A percentile compares a stretch with the other conserved stretches of the same genome.
phyloP scores from a whole-genome alignment of 2,888 invertebrate species.

The Drosophila macrospina region DNA sequence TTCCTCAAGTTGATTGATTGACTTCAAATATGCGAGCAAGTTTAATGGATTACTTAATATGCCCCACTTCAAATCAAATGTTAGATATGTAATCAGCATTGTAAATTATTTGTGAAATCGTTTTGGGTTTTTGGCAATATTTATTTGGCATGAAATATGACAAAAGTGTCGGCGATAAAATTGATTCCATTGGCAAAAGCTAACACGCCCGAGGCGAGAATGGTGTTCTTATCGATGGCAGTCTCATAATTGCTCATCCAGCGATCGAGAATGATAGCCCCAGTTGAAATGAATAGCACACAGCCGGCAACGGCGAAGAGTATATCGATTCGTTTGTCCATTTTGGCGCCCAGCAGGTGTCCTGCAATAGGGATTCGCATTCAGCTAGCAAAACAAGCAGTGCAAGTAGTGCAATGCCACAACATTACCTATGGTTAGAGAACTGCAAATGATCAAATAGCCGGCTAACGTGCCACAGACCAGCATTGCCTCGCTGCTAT shows the following conservation, averaged over 20 bases:
- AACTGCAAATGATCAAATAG: constrained; percentile 76
- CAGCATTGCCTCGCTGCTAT: constrained; percentile 80
- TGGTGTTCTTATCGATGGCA: constrained; percentile 63
- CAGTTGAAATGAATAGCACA: constrained; percentile 74
- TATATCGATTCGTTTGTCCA: constrained; percentile 78
- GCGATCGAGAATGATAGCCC: constrained; percentile 74
- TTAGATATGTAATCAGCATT: not conserved
- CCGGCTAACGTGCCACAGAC: constrained; percentile 80
- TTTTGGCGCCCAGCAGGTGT: constrained; percentile 64
- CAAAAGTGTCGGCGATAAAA: constrained; percentile 74
- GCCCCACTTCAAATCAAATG: not conserved
- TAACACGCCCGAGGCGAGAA: constrained; percentile 71
- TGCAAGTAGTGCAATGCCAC: not conserved
- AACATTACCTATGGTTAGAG: constrained; percentile 76
- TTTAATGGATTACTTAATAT: too few species aligned
- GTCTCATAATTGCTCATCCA: constrained; percentile 60
- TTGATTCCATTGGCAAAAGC: constrained; percentile 71
- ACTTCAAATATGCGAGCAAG: too few species aligned
- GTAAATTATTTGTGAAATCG: not conserved
- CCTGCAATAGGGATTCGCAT: constrained; percentile 57
- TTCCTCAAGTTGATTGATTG: too few species aligned
- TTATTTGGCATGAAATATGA: constrained; percentile 68
- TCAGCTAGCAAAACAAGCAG: not conserved
- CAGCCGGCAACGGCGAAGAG: constrained; percentile 74
- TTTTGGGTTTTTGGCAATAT: constrained; percentile 8